These are phyloP conservation scores for Virgularia gustaviana DNA, from an alignment of 92 coral and sea anemone genomes.

Conservation along the genomic window DNA sequence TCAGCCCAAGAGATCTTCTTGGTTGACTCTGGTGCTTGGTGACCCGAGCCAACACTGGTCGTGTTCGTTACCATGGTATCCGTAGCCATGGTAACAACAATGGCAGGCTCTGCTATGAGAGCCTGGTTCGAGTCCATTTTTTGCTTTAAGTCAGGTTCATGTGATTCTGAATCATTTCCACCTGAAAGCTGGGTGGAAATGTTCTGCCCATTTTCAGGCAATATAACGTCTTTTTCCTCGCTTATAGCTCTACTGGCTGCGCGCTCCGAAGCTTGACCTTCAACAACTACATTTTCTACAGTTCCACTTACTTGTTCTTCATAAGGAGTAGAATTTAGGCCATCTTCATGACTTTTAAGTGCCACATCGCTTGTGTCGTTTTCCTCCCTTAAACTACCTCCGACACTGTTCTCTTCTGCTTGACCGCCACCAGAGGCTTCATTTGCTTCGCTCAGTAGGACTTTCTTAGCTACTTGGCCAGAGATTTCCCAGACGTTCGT, in stretches of 20 bases:
- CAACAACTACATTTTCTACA: background rate
- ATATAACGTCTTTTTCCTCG: background rate
- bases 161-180: background rate
- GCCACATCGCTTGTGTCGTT: background rate
- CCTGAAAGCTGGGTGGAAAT: background rate
- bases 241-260: background rate
- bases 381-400: background rate
- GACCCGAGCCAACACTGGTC: slow-evolving; percentile 14
- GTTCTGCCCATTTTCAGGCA: background rate
- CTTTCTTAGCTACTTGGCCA: background rate
- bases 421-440: background rate
- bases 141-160: background rate
- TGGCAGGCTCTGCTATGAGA: too few relatives aligned
- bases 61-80: slow-evolving; percentile 24
- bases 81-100: slow-evolving; percentile 26
- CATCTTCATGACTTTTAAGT: background rate
- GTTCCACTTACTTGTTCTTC: background rate
- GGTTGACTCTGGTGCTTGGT: too few relatives aligned
- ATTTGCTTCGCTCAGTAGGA: background rate
- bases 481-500: background rate
- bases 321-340: background rate
- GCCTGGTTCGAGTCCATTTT: too few relatives aligned
- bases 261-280: background rate
- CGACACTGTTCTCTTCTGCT: background rate
- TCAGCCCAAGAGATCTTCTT: slow-evolving; percentile 71